These are phyloP conservation scores for Meloidogyne hapla DNA, from an alignment of 1,140 invertebrate genomes.

Conservation along the genomic window DNA sequence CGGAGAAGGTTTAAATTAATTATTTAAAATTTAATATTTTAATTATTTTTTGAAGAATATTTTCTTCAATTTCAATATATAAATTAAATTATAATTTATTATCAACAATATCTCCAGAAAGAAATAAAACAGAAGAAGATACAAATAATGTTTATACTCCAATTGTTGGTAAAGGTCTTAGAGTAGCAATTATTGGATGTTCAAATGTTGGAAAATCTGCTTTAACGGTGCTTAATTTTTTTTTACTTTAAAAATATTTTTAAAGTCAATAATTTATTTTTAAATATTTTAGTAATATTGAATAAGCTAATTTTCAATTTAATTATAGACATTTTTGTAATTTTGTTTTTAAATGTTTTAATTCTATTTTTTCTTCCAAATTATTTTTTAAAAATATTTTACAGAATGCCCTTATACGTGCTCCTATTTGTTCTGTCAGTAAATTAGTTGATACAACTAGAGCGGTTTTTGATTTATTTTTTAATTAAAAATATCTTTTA, in stretches of 20 bases:
- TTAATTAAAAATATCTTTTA: not conserved
- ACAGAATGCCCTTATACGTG: conserved; percentile 50
- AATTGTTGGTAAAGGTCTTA: conserved; percentile 21
- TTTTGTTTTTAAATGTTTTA: too few species aligned
- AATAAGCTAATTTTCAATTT: too few species aligned
- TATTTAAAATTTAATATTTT: not conserved
- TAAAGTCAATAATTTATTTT: not conserved
- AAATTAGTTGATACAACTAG: conserved; percentile 60
- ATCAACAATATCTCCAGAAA: not conserved
- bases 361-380: not conserved
- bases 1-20: not conserved
- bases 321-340: too few species aligned
- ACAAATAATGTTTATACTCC: not conserved
- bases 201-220: conserved; percentile 63
- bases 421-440: conserved; percentile 61
- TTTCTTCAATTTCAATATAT: not conserved
- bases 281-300: too few species aligned
- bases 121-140: not conserved
- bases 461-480: conserved; percentile 36
- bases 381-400: not conserved
- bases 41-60: conserved; percentile 1
- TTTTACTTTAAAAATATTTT: not conserved
- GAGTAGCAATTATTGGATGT: conserved; percentile 57
- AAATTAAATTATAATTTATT: not conserved
- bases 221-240: too few species aligned